Evolutionary conservation across 2,797 vertebrate genomes (phyloP), one percentile per base, ranked within the genome.

Genomic region (Erethizon dorsatum): DNA sequence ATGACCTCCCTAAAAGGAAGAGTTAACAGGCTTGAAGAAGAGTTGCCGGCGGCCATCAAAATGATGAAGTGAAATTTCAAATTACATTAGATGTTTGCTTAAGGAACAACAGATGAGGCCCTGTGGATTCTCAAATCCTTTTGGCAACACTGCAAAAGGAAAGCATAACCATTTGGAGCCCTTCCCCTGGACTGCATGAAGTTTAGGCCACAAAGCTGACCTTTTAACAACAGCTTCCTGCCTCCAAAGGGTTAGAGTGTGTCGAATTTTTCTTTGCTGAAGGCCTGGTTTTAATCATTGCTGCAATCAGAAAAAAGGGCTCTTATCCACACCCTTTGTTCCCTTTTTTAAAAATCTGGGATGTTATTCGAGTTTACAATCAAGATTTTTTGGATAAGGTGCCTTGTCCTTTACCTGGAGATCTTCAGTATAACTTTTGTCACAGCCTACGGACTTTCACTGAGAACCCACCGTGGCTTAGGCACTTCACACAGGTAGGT

Each of bases 61-160:
- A 61, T 97, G 98, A 98, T 98, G 97, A 98, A 98, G 96, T 98
- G 98, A 98, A 98, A 98, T 98, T 98, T 98, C 94, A 98, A 98
- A 98, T 98, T 98, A 90, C 98, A 96, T 98, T 98, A 98, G 96
- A 94, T 98, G 97, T 98, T 99, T 98, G 97, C 97, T 98, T 98
- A 98, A 98, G 98, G 97, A 98, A 97, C 98, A 98, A 97, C 97
- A 98, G 98, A 98, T 97, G 98, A 98, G 98, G 96, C 97, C 97
- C 98, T 98, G 98, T 82, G 97, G 98, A 98, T 98, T 97, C 98
- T 98, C 97, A 98, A 98, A 97, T 97, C 96, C 96, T 98, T 96
- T 96, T 98, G 97, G 97, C 97, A 97, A 80, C 91, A 28, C 94
- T 95, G 97, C 98, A 97, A 97, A 98, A 97, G 97, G 97, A 98